Percentiles rank a stretch among this genome's conserved stretches.
Evolutionary conservation across 1,140 invertebrate species (phyloP).

Genomic region (Centruroides sculpturatus): DNA sequence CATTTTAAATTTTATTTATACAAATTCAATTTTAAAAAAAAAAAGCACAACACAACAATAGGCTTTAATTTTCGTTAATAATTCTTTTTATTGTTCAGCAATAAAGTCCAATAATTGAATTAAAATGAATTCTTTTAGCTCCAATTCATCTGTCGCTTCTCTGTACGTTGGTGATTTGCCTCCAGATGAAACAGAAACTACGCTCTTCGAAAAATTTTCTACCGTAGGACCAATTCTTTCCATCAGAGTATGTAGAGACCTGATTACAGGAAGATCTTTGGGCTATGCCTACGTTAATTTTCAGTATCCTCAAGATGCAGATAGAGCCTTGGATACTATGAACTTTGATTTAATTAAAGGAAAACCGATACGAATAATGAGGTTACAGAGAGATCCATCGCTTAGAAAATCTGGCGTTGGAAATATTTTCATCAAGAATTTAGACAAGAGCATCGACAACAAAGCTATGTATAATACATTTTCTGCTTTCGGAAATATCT

Average conservation of each 20-base stretch:
- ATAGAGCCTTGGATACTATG: constrained; percentile 95
- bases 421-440: constrained; percentile 98
- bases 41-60: too few species aligned
- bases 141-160: constrained; percentile 67
- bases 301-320: constrained; percentile 93
- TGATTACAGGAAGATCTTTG: constrained; percentile 85
- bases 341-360: constrained; percentile 97
- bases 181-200: constrained; percentile 92
- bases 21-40: too few species aligned
- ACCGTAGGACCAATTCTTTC: constrained; percentile 90
- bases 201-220: constrained; percentile 98
- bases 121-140: too few species aligned
- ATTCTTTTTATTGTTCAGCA: too few species aligned
- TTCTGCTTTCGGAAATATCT: constrained; percentile 94
- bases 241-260: constrained; percentile 92
- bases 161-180: constrained; percentile 96
- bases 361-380: constrained; percentile 97
- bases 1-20: too few species aligned
- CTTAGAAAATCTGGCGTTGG: constrained; percentile 60
- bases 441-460: constrained; percentile 96
- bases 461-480: constrained; percentile 99
- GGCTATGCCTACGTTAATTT: constrained; percentile 99
- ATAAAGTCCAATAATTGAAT: too few species aligned
- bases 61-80: too few species aligned
- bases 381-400: constrained; percentile 93